Conservation (phyloP, 2,113 vertebrate species). For the Pionites leucogaster region DNA sequence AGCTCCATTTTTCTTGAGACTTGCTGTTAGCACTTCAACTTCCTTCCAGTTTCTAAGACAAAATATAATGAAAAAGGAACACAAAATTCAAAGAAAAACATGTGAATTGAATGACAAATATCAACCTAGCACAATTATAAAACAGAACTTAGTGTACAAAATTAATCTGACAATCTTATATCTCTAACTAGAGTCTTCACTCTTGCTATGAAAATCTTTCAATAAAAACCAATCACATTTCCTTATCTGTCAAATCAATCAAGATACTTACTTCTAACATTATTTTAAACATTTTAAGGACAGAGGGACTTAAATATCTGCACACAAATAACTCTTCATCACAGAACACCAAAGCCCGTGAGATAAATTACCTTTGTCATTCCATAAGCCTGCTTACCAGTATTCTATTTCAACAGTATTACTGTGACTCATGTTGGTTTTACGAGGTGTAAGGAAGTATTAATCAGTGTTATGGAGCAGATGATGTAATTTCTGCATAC, state of each 20-base stretch:
- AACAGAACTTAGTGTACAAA: neutral
- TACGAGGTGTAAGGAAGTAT: neutral
- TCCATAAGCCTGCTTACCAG: neutral
- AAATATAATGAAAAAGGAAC: neutral
- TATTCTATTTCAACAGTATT: neutral
- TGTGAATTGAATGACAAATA: neutral
- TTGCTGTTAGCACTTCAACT: neutral
- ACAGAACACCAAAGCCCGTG: neutral
- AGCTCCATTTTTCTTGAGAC: neutral
- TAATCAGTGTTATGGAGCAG: neutral
- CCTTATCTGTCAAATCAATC: neutral
- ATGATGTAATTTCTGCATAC: neutral
- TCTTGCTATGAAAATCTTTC: neutral
- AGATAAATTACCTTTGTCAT: neutral
- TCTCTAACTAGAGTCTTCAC: neutral
- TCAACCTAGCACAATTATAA: neutral
- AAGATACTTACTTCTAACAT: neutral
- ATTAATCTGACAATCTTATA: neutral
- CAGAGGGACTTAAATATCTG: neutral
- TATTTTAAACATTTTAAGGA: neutral
- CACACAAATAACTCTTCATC: neutral
- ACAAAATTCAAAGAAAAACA: neutral
- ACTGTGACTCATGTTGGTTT: neutral
- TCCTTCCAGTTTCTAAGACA: slow-evolving; percentile 30
- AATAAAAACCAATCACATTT: neutral